Evolutionary conservation across 1,140 invertebrate genomes (phyloP).

Genomic region (Chironomus striatipennis): DNA sequence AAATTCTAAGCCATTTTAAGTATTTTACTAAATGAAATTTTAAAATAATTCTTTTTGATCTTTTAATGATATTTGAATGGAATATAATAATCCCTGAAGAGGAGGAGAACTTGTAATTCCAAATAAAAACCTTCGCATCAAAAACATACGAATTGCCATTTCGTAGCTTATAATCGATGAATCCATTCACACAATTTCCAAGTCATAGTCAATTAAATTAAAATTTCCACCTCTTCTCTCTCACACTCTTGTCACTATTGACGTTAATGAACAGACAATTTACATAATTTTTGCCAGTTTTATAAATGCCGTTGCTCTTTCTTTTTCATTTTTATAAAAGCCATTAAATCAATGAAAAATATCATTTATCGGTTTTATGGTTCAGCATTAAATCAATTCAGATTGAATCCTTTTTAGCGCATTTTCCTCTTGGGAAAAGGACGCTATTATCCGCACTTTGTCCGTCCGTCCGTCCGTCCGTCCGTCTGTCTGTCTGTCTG

Average conservation of each 20-base stretch:
- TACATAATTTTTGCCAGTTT: neutral
- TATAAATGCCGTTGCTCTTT: neutral
- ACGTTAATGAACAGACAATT: constrained; percentile 20
- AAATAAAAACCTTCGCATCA: too few species aligned
- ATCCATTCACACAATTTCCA: neutral
- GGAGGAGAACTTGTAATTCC: too few species aligned
- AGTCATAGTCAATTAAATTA: constrained; percentile 22
- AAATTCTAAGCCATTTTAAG: too few species aligned
- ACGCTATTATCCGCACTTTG: too few species aligned
- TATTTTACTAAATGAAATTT: too few species aligned
- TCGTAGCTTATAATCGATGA: neutral
- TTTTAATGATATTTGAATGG: too few species aligned
- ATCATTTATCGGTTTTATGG: neutral
- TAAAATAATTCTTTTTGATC: too few species aligned
- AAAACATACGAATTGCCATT: neutral
- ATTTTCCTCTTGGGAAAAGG: too few species aligned
- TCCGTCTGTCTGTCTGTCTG: too few species aligned
- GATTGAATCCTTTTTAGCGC: neutral
- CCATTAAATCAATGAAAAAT: constrained; percentile 18
- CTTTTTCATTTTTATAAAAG: neutral
- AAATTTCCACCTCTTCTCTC: neutral
- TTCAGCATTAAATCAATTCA: neutral
- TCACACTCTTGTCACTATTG: neutral
- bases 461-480: too few species aligned
- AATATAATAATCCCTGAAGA: too few species aligned